phyloP scores from a whole-genome alignment of 92 coral and sea anemone species.

The Plumapathes pennacea region DNA sequence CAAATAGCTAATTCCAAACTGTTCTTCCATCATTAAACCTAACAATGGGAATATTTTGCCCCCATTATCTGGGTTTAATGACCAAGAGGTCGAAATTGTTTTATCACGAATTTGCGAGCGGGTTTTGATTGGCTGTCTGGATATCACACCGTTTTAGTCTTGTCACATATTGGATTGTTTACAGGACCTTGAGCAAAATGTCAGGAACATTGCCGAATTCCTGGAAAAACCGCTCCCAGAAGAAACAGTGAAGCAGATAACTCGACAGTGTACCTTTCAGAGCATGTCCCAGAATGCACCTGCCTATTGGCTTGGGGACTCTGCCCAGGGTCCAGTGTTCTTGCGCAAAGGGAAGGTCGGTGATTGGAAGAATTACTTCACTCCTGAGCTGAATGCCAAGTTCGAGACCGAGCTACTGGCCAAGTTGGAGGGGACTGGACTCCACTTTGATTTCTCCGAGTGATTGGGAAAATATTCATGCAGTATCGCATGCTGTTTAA shows the following conservation, averaged over 20 bases:
- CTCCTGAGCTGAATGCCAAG: constrained; percentile 8
- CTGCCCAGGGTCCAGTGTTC: constrained; percentile 1
- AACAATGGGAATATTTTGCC: no score
- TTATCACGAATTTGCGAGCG: no score
- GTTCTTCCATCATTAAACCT: no score
- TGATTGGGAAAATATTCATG: no score
- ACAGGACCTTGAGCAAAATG: constrained; percentile 12
- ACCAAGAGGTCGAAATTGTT: no score
- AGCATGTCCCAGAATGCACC: constrained; percentile 13
- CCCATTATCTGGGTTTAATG: no score
- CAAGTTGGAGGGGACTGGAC: constrained; percentile 21
- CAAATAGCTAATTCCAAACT: no score
- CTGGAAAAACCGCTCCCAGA: constrained; percentile 23
- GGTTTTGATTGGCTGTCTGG: no score
- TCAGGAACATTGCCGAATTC: constrained; percentile 17
- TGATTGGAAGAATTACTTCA: constrained; percentile 37
- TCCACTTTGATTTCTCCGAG: constrained; percentile 9
- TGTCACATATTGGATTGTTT: no score
- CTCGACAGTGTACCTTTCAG: constrained; percentile 24
- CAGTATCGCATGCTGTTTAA: no score
- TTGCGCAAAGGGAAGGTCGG: constrained; percentile 37
- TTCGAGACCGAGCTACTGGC: constrained; percentile 17
- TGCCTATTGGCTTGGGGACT: neutral
- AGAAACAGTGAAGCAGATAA: constrained; percentile 5
- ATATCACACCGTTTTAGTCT: no score